Evolutionary conservation across 2,888 invertebrate genomes (phyloP).

Genomic region (Sphinx pinastri): DNA sequence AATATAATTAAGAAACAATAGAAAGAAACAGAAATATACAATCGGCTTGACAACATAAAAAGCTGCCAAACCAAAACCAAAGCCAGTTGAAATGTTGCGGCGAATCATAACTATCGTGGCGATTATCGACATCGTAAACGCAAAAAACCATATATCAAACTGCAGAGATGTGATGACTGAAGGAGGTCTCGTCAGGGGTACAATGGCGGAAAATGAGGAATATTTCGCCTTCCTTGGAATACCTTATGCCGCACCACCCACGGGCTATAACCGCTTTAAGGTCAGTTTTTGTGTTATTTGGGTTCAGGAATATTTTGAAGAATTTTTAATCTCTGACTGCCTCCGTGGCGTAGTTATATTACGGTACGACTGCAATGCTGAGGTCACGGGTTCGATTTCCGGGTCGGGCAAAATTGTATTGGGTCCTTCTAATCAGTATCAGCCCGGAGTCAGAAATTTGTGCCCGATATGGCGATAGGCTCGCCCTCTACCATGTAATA

Average conservation of each 20-base stretch:
- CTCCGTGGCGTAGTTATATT: no score
- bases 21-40: no score
- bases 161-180: slow-evolving; percentile 36
- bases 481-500: no score
- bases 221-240: slow-evolving; percentile 51
- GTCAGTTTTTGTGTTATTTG: slow-evolving; percentile 35
- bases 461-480: no score
- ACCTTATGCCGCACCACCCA: slow-evolving; percentile 50
- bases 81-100: neutral
- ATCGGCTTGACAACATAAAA: no score
- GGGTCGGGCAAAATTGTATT: no score
- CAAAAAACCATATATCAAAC: neutral
- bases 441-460: no score
- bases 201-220: slow-evolving; percentile 40
- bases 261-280: slow-evolving; percentile 45
- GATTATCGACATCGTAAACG: neutral
- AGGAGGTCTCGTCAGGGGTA: slow-evolving; percentile 44
- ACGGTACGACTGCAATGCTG: no score
- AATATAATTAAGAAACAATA: no score
- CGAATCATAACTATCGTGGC: neutral
- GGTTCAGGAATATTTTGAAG: neutral
- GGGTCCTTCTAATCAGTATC: no score
- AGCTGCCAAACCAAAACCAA: no score
- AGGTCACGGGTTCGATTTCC: no score
- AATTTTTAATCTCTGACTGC: neutral